Evolutionary conservation across 2,113 vertebrate species (phyloP), one percentile per base, ranked within the genome.

Genomic region (Hyperoodon ampullatus): DNA sequence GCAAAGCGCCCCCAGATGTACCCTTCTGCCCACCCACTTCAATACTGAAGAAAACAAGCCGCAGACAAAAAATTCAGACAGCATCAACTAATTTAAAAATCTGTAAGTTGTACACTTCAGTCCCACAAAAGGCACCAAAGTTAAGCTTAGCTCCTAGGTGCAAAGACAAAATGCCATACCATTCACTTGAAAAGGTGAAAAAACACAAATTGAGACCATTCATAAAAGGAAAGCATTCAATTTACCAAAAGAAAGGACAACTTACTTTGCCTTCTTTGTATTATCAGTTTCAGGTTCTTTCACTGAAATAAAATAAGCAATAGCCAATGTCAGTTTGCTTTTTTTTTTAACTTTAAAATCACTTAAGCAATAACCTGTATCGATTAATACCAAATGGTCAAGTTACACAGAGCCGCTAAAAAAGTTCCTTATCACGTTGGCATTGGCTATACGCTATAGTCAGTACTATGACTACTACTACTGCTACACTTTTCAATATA

Each of bases 181-280:
- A 86, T 68, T 68, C 6, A 93, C 61, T 87, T 82, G 16, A 93
- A 93, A 97, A 89, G 18, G 39, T 87, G 71, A 75, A 85, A 92
- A 97, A 90, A 85, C 44, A 75, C 84, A 97, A 92, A 97, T 58
- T 42, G 78, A 91, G 90, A 82, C 65, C 98, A 97, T 98, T 98
- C 98, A 96, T 61, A 42, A 60, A 72, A 96, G 35, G n/a, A 47
- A 98, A 97, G n/a, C 81, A 97, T 80, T 96, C 92, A 88, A 81
- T 85, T 97, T 6, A 90, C 78, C 13, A 95, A 95, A 93, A 96
- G 21, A 39, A 89, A 82, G 85, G 71, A 72, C 28, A 87, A 98
- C 98, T 98, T 96, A 99, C 99, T 99, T 99, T 97, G 98, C 95
- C 99, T 99, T 99, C 98, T 99, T 99, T 81, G 97, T 98, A 98